phyloP scores from a whole-genome alignment of 2,113 vertebrate species.

The Spermophilus dauricus region DNA sequence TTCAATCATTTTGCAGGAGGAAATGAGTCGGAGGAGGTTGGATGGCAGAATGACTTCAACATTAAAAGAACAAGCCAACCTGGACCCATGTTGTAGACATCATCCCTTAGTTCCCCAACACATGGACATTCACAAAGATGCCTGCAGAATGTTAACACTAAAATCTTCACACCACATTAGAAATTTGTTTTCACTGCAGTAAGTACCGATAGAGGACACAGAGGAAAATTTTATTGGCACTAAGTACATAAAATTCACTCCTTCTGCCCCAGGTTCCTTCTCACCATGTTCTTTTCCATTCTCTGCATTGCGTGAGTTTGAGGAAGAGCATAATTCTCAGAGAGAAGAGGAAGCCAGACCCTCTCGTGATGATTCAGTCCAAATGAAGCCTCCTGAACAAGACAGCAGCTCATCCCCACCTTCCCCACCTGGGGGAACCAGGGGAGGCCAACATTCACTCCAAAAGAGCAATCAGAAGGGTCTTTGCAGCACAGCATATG shows the following conservation, averaged over 20 bases:
- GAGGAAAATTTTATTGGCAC: not conserved
- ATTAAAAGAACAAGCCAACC: not conserved
- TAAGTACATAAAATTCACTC: not conserved
- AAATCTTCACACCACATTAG: not conserved
- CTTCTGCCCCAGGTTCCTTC: not conserved
- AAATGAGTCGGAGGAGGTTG: not conserved
- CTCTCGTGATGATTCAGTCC: not conserved
- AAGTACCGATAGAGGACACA: not conserved
- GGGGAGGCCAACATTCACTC: too few species aligned
- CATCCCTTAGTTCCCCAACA: not conserved
- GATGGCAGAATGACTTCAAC: not conserved
- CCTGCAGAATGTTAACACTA: not conserved
- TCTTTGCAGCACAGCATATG: not conserved
- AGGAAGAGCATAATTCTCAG: not conserved
- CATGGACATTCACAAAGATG: accelerated
- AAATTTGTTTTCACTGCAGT: not conserved
- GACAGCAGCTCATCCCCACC: too few species aligned
- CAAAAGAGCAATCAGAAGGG: not conserved
- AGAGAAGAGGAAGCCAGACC: not conserved
- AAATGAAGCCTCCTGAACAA: not conserved
- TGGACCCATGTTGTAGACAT: not conserved
- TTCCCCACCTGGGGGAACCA: too few species aligned
- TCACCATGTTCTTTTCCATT: not conserved
- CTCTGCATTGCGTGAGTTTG: not conserved
- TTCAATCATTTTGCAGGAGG: not conserved